Evolutionary conservation across 2,797 vertebrate species (phyloP).

Genomic region (Scolopax bukidnonensis): DNA sequence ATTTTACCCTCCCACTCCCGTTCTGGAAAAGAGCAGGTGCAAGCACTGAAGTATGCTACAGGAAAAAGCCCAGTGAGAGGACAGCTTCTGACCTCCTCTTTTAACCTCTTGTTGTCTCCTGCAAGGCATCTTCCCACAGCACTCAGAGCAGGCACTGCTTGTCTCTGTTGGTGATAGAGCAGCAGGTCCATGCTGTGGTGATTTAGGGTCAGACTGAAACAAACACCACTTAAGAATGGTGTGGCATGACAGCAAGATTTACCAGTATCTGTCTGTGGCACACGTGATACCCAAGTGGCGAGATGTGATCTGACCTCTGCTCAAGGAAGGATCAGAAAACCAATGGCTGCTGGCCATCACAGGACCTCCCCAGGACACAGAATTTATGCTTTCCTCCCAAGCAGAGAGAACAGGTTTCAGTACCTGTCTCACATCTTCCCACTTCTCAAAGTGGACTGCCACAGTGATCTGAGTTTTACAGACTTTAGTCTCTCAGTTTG

Average conservation of each 20-base stretch:
- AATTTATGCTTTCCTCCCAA: not conserved
- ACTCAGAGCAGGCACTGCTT: accelerated
- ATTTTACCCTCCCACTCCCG: not conserved
- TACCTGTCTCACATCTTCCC: not conserved
- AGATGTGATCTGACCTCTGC: not conserved
- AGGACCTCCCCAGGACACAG: not conserved
- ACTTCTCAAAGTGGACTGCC: not conserved
- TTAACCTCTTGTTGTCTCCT: not conserved
- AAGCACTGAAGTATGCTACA: not conserved
- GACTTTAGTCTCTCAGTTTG: not conserved
- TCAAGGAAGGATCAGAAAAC: not conserved
- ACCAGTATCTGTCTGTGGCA: not conserved
- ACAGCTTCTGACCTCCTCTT: not conserved
- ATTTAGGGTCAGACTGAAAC: not conserved
- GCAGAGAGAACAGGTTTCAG: not conserved
- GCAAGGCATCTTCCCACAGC: not conserved
- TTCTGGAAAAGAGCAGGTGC: not conserved
- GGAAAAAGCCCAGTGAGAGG: not conserved
- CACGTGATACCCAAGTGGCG: not conserved
- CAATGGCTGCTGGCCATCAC: accelerated
- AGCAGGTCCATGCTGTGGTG: not conserved
- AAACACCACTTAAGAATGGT: not conserved
- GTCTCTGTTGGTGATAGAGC: accelerated
- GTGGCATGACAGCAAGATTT: not conserved
- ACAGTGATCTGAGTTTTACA: not conserved